Conservation (phyloP, 2,797 vertebrate species). For the Leptodactylus fallax region DNA sequence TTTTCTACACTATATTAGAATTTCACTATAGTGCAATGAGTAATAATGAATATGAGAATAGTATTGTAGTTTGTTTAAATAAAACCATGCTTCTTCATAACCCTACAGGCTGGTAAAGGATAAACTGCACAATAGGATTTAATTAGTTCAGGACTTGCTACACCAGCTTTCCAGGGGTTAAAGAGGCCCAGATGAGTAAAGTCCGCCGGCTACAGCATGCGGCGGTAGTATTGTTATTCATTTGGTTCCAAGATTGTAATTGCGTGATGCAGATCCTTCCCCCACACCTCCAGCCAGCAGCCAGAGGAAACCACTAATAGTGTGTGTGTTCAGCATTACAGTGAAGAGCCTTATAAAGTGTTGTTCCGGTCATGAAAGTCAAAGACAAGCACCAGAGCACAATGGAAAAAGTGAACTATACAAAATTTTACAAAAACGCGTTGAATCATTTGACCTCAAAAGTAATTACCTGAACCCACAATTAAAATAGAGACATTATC, state of each 20-base stretch:
- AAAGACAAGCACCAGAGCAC: slow-evolving; percentile 18
- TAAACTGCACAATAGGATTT: background rate
- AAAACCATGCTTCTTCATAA: background rate
- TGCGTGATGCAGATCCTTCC: slow-evolving; percentile 59
- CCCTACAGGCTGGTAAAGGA: background rate
- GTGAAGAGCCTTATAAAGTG: slow-evolving; percentile 51
- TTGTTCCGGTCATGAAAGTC: slow-evolving; percentile 56
- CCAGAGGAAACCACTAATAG: slow-evolving; percentile 62
- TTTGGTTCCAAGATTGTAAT: slow-evolving; percentile 58
- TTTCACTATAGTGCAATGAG: background rate
- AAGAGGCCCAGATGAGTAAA: slow-evolving; percentile 49
- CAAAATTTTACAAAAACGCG: slow-evolving; percentile 39
- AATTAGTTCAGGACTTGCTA: background rate
- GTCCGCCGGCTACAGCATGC: slow-evolving; percentile 36
- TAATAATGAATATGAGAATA: background rate
- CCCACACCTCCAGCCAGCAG: slow-evolving; percentile 54
- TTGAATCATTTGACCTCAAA: slow-evolving; percentile 50
- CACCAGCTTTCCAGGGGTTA: slow-evolving; percentile 27
- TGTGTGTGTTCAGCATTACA: slow-evolving; percentile 35
- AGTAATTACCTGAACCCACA: slow-evolving; percentile 48
- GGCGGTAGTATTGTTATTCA: slow-evolving; percentile 59
- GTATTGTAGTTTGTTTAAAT: background rate
- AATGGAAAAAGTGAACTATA: slow-evolving; percentile 54
- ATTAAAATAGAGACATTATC: slow-evolving; percentile 14
- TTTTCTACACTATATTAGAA: background rate